Percentiles rank a stretch among this genome's conserved stretches.
Evolutionary conservation across 1,140 invertebrate genomes (phyloP).

Genomic region (Onthophagus taurus): DNA sequence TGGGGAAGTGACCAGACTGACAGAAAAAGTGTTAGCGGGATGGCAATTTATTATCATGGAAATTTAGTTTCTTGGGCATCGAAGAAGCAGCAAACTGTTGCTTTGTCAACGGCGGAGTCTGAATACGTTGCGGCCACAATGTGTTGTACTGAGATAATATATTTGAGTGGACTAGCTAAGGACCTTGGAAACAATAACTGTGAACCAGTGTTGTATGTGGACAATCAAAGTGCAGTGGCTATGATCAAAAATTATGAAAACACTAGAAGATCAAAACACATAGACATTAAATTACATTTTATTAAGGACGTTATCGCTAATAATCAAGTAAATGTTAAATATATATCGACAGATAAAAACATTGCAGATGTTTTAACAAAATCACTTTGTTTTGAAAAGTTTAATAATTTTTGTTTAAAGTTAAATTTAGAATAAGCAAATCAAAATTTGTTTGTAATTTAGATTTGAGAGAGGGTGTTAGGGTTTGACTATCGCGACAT

Average conservation of each 20-base stretch:
- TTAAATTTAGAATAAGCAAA: slow-evolving; percentile 2
- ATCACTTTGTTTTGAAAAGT: slow-evolving; percentile 5
- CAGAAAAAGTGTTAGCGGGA: background rate
- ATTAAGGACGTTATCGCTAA: slow-evolving; percentile 11
- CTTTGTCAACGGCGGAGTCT: slow-evolving; percentile 7
- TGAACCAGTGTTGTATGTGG: background rate
- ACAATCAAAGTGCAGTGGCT: slow-evolving; percentile 5
- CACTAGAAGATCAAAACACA: slow-evolving; percentile 4
- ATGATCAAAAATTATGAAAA: slow-evolving; percentile 12
- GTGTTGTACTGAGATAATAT: slow-evolving; percentile 3
- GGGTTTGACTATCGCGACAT: too few relatives aligned
- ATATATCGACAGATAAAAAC: slow-evolving; percentile 1
- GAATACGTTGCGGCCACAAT: slow-evolving; percentile 7
- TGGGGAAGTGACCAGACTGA: slow-evolving; percentile 1
- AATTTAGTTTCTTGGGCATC: slow-evolving; percentile 8
- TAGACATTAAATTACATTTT: slow-evolving; percentile 11
- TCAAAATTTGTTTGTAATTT: too few relatives aligned
- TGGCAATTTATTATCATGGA: background rate
- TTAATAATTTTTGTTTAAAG: background rate
- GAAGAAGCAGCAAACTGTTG: slow-evolving; percentile 5
- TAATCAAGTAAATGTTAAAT: slow-evolving; percentile 1
- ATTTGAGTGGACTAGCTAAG: background rate
- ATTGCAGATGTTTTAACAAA: slow-evolving; percentile 7
- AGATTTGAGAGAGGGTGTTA: too few relatives aligned
- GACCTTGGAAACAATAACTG: background rate